Percentiles rank a stretch among this genome's conserved stretches.
Conservation (phyloP, 64 coral and sea anemone species). For the Exaiptasia diaphana region DNA sequence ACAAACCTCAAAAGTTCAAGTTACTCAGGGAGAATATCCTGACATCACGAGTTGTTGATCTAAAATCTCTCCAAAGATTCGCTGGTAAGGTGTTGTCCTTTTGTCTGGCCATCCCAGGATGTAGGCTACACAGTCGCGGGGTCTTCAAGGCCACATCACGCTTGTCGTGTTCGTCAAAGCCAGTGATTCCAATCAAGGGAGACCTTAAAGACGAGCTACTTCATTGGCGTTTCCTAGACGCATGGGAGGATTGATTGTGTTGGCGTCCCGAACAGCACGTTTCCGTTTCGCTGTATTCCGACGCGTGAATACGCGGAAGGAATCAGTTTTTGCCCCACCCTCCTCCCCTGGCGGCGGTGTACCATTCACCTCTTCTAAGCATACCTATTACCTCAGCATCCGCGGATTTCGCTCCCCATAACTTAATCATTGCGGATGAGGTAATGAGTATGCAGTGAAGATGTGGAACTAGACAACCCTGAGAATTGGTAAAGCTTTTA, state of each 20-base stretch:
- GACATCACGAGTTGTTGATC: neutral
- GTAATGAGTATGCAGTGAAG: too few relatives aligned
- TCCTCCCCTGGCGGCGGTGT: too few relatives aligned
- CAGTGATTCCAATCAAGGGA: neutral
- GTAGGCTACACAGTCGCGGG: slow-evolving; percentile 12
- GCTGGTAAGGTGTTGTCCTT: slow-evolving; percentile 5
- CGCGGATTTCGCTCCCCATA: too few relatives aligned
- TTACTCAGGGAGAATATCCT: neutral
- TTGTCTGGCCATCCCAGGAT: slow-evolving; percentile 19
- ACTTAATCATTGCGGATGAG: too few relatives aligned
- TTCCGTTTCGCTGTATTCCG: slow-evolving; percentile 16
- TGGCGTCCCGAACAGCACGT: slow-evolving; percentile 34
- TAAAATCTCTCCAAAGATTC: slow-evolving; percentile 4
- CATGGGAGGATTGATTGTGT: slow-evolving; percentile 3
- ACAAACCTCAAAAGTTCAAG: neutral
- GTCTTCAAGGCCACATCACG: slow-evolving; percentile 11
- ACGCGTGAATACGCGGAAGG: slow-evolving; percentile 28
- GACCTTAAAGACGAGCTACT: neutral
- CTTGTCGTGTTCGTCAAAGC: neutral
- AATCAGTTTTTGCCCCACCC: too few relatives aligned
- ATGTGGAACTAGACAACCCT: too few relatives aligned
- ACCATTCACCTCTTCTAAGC: too few relatives aligned
- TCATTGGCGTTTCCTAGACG: slow-evolving; percentile 40
- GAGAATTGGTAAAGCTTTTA: too few relatives aligned
- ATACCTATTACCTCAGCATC: too few relatives aligned